Evolutionary conservation across 1,140 invertebrate genomes (phyloP).

Genomic region (Trichogramma pretiosum): DNA sequence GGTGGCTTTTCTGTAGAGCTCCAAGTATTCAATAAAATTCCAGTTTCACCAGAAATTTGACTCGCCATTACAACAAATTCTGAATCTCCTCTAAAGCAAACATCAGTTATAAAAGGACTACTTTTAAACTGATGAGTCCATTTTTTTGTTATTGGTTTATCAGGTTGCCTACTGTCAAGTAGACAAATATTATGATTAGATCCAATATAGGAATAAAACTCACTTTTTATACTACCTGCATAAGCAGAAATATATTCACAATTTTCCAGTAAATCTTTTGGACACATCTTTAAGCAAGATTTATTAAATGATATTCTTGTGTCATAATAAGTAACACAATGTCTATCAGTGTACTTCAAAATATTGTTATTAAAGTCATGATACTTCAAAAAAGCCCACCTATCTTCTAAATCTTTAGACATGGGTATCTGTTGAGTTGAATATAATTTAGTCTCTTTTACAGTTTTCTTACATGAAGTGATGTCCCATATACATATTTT

Average conservation of each 20-base stretch:
- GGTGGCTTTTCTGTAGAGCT: constrained; percentile 21
- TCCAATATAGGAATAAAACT: constrained; percentile 32
- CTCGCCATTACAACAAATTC: constrained; percentile 35
- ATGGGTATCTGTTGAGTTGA: constrained; percentile 18
- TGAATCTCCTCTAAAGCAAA: constrained; percentile 26
- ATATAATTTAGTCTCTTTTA: constrained; percentile 14
- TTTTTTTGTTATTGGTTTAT: constrained; percentile 32
- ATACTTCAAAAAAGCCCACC: constrained; percentile 36
- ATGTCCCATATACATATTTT: constrained; percentile 31
- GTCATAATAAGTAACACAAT: constrained; percentile 37
- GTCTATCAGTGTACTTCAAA: constrained; percentile 33
- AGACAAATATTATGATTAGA: constrained; percentile 34
- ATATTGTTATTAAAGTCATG: constrained; percentile 26
- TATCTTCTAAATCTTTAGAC: constrained; percentile 22
- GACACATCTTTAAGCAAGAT: constrained; percentile 33
- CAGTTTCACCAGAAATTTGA: constrained; percentile 29
- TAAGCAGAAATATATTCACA: constrained; percentile 34
- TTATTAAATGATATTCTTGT: constrained; percentile 26
- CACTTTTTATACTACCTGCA: constrained; percentile 25
- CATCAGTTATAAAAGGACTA: constrained; percentile 28
- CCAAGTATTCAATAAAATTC: constrained; percentile 38
- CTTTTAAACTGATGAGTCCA: constrained; percentile 42
- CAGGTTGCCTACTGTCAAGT: constrained; percentile 31
- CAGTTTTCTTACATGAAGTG: constrained; percentile 28
- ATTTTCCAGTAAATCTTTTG: constrained; percentile 29